Base-by-base conservation (phyloP, 2,113 vertebrate species). In the Catharus bicknelli region DNA sequence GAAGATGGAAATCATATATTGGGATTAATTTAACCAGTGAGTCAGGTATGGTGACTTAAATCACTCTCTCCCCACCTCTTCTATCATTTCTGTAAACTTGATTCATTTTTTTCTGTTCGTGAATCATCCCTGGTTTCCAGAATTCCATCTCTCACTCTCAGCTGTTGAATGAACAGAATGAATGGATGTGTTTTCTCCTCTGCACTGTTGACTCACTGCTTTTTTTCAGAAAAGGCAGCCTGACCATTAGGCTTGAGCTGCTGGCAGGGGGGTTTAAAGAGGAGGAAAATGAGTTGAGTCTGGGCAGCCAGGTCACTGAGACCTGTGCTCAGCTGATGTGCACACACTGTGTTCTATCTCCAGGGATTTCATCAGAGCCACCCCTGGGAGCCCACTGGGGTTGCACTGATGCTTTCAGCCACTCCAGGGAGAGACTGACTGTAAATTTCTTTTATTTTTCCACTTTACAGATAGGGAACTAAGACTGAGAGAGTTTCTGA, bases 41-140 rank as follows among this genome's bases (percentile, higher is more conserved):
- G 29, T 93, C 75, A 76, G 69, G 38, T 85, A 50, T 61, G 34
- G 58, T 93, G 67, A 47, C 16, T 85, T 91, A 87, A 90, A 94
- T 85, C 58, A 74, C 50, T 26, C 7, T 1, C 47, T 95, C 50
- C 8, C 22, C 48, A 13, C 55, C 42, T 88, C 66, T 88, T 77
- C 64, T 50, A 38, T 62, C 42, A 55, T 69, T 91, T 62, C 75
- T 94, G 79, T 34, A 88, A 66, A 47, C 32, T 50, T 40, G 38
- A 69, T 91, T 85, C 45, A 59, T 75, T 73, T 78, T 78, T 45
- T 79, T 17, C 38, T 80, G 67, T 62, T 69, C 0, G 10, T 90
- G 54, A 93, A 90, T 93, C 63, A 83, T 54, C 74, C 34, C 70
- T 36, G 34, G 21, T 83, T 76, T 76, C 74, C 64, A 55, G 9